Evolutionary conservation across 2,888 invertebrate genomes (phyloP).

Genomic region (Lycophotia porphyrea): DNA sequence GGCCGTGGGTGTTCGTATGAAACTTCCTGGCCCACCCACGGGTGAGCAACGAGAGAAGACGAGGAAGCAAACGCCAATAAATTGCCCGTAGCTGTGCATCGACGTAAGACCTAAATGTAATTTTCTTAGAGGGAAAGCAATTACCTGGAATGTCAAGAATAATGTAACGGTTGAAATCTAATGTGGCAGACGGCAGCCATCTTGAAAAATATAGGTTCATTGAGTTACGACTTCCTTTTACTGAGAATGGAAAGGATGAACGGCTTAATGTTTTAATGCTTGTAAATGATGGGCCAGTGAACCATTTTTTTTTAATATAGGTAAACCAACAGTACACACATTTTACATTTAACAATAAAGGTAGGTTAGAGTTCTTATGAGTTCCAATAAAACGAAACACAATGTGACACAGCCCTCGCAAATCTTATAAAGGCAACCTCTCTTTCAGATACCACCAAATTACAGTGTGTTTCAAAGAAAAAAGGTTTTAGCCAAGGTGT

Average conservation of each 20-base stretch:
- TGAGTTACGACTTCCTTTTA: constrained; percentile 13
- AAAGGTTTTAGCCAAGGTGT: background rate
- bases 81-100: constrained; percentile 54
- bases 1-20: constrained; percentile 83
- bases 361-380: background rate
- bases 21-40: constrained; percentile 88
- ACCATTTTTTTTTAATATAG: background rate
- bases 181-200: constrained; percentile 34
- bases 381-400: background rate
- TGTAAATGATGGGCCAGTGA: background rate
- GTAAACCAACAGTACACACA: no score
- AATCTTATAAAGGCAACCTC: background rate
- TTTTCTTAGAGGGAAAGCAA: constrained; percentile 55
- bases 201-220: constrained; percentile 51
- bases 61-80: constrained; percentile 69
- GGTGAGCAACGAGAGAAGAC: constrained; percentile 68
- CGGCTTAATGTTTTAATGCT: background rate
- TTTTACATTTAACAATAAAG: no score
- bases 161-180: constrained; percentile 48
- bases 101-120: constrained; percentile 64
- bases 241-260: background rate
- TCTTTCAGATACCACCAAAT: background rate
- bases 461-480: background rate
- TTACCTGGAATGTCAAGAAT: constrained; percentile 58
- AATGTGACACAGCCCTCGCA: background rate